A percentile compares a stretch with the other conserved stretches of the same genome.
Conservation (phyloP, 2,797 vertebrate genomes). For the Danio tinwini region DNA sequence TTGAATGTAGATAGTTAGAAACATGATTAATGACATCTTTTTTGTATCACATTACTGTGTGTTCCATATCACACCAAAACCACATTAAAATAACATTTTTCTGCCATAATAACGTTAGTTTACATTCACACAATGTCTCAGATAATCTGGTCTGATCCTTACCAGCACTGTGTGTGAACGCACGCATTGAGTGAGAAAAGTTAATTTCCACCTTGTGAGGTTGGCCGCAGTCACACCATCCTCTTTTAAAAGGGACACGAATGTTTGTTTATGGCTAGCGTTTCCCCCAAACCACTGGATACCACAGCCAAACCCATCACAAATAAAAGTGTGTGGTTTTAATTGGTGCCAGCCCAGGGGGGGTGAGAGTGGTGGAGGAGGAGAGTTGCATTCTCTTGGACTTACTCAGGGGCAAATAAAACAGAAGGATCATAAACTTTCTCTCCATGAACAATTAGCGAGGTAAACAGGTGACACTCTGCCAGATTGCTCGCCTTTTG, state of each 20-base stretch:
- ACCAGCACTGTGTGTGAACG: not conserved
- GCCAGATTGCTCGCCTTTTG: constrained; percentile 72
- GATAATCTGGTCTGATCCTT: not conserved
- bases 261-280: constrained; percentile 48
- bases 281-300: constrained; percentile 39
- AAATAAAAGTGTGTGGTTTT: constrained; percentile 73
- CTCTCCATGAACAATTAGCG: constrained; percentile 76
- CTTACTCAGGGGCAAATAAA: constrained; percentile 80
- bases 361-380: constrained; percentile 24
- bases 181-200: constrained; percentile 31
- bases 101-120: not conserved
- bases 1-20: not conserved
- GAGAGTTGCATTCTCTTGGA: constrained; percentile 69
- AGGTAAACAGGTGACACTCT: constrained; percentile 78
- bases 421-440: constrained; percentile 77
- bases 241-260: constrained; percentile 32
- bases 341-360: constrained; percentile 65
- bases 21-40: not conserved
- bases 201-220: constrained; percentile 16
- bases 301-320: constrained; percentile 54
- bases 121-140: not conserved
- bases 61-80: not conserved
- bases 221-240: not conserved
- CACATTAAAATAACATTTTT: not conserved
- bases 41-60: not conserved